Percentiles rank a stretch among this genome's conserved stretches.
Evolutionary conservation across 1,140 invertebrate genomes (phyloP).

Genomic region (Saccostrea glomerata): DNA sequence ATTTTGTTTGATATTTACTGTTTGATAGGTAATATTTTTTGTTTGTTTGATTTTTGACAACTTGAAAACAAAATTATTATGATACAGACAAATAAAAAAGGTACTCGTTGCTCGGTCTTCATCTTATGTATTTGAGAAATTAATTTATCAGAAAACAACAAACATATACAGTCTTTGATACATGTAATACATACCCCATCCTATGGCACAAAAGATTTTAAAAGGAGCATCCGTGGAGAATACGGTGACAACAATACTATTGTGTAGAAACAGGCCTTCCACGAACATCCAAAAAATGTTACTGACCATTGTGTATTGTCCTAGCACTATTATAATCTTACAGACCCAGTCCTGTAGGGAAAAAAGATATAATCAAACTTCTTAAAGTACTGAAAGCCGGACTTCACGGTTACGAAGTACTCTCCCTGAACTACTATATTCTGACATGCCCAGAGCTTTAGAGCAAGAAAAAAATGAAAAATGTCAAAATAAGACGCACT

Average conservation of each 20-base stretch:
- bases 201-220: conserved; percentile 74
- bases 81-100: too few species aligned
- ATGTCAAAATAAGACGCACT: too few species aligned
- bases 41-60: too few species aligned
- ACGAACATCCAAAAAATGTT: conserved; percentile 91
- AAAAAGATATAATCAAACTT: not conserved
- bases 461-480: conserved; percentile 1
- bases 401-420: conserved; percentile 77
- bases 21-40: too few species aligned
- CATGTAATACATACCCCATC: conserved; percentile 74
- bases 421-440: conserved; percentile 84
- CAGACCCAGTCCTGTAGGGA: conserved; percentile 84
- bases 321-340: conserved; percentile 84
- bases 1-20: too few species aligned
- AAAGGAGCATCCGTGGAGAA: conserved; percentile 76
- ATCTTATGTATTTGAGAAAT: too few species aligned
- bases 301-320: conserved; percentile 87
- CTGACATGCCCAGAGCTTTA: conserved; percentile 86
- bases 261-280: conserved; percentile 90
- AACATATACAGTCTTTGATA: too few species aligned
- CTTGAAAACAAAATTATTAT: too few species aligned
- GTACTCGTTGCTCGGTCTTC: too few species aligned
- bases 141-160: too few species aligned
- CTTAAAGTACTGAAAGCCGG: not conserved
- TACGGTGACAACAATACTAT: conserved; percentile 74